Conservation (phyloP, 2,797 vertebrate species). For the Oreonectes daqikongensis region DNA sequence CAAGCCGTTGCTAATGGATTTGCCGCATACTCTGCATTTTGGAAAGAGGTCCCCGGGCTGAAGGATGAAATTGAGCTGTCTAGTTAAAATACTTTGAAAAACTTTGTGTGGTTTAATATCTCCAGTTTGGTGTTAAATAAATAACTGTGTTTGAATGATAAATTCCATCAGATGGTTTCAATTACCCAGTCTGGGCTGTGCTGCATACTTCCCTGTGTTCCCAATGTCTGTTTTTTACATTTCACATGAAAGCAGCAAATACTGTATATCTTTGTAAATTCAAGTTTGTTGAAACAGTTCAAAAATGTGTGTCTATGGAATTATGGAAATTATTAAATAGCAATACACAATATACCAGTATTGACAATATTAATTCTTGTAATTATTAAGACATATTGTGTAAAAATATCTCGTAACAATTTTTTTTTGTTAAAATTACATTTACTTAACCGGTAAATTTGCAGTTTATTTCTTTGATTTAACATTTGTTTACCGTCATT, state of each 20-base stretch:
- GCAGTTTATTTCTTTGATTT: too few species aligned
- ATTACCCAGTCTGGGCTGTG: background rate
- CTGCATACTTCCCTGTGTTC: background rate
- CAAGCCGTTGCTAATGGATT: background rate
- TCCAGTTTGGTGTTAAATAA: background rate
- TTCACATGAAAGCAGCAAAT: background rate
- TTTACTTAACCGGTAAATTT: too few species aligned
- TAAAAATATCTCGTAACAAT: too few species aligned
- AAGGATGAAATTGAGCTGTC: background rate
- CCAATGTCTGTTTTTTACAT: background rate
- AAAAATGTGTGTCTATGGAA: too few species aligned
- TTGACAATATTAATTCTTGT: too few species aligned
- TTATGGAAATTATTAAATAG: too few species aligned
- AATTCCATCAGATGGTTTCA: background rate
- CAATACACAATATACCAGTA: background rate
- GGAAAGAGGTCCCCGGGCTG: background rate
- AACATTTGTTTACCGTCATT: too few species aligned
- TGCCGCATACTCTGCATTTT: background rate
- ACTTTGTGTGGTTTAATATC: background rate
- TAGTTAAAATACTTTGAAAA: background rate
- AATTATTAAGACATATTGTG: too few species aligned
- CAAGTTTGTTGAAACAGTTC: background rate
- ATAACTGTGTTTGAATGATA: background rate
- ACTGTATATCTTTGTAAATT: background rate
- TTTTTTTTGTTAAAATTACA: too few species aligned